Evolutionary conservation across 2,113 vertebrate species (phyloP).

Genomic region (Potamarius usumacintae): DNA sequence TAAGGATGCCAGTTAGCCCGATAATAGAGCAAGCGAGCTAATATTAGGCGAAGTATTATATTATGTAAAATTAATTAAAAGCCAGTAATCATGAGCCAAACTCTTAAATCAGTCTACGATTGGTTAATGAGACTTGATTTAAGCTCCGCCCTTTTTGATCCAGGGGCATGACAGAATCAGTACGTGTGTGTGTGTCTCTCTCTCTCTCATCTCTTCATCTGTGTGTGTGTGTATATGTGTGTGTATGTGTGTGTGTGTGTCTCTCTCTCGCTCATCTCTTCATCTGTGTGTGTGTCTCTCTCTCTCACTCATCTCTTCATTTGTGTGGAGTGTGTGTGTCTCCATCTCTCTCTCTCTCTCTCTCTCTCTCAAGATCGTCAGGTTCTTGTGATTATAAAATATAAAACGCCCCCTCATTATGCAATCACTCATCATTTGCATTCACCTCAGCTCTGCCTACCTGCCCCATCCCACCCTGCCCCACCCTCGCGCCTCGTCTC

Average conservation of each 20-base stretch:
- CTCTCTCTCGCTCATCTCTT: slow-evolving; percentile 1
- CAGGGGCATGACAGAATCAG: not conserved
- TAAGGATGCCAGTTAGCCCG: not conserved
- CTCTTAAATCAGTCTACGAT: not conserved
- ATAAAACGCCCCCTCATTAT: slow-evolving; percentile 53
- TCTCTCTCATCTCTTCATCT: slow-evolving; percentile 12
- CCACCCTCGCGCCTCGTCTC: slow-evolving; percentile 58
- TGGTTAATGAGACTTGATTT: not conserved
- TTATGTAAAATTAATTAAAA: not conserved
- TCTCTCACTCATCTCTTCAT: not conserved
- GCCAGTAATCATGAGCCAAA: not conserved
- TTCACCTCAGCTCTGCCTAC: slow-evolving; percentile 59
- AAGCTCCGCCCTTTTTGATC: not conserved
- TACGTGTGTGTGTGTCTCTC: not conserved
- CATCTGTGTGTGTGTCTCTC: slow-evolving; percentile 24
- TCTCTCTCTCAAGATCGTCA: slow-evolving; percentile 9
- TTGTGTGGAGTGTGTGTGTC: not conserved
- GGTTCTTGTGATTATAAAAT: slow-evolving; percentile 45
- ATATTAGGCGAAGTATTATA: not conserved
- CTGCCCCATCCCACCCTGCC: slow-evolving; percentile 52
- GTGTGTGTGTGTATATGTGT: not conserved
- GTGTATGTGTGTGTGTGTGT: not conserved
- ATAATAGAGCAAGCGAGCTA: not conserved
- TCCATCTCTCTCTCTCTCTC: slow-evolving; percentile 1
- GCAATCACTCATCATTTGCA: slow-evolving; percentile 60